Evolutionary conservation across 2,113 vertebrate species (phyloP).

Genomic region (Heloderma charlesbogerti): DNA sequence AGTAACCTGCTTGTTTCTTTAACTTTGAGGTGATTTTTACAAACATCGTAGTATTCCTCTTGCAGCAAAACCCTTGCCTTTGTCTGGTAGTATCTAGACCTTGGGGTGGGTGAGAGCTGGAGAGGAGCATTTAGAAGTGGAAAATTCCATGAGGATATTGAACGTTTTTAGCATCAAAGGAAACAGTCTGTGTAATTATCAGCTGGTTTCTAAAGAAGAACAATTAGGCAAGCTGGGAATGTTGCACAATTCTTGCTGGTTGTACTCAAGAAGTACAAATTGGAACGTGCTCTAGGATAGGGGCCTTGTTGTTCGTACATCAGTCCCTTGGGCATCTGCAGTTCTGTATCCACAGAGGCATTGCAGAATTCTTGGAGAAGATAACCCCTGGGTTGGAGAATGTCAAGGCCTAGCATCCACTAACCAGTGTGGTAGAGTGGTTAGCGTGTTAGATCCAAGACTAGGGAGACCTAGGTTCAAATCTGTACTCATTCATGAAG

Average conservation of each 20-base stretch:
- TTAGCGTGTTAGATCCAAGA: not conserved
- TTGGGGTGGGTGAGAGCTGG: not conserved
- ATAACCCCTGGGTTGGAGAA: not conserved
- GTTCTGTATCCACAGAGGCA: not conserved
- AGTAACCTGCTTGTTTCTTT: not conserved
- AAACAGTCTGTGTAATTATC: conserved; percentile 18
- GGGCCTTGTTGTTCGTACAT: not conserved
- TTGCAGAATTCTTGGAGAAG: not conserved
- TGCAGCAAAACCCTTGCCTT: not conserved
- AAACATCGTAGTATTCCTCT: not conserved
- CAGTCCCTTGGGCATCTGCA: not conserved
- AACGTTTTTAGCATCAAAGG: not conserved
- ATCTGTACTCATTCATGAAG: not conserved
- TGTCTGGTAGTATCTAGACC: not conserved
- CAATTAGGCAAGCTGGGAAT: conserved; percentile 15
- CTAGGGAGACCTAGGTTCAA: too few species aligned
- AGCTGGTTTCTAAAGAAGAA: conserved; percentile 18
- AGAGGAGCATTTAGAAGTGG: conserved; percentile 3
- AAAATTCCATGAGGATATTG: conserved; percentile 15
- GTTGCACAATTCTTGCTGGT: not conserved
- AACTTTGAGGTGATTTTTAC: not conserved
- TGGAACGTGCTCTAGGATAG: not conserved
- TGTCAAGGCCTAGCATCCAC: not conserved
- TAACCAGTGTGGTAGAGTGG: not conserved
- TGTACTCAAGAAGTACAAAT: not conserved